Conservation (phyloP, 2,797 vertebrate species). For the Bucorvus abyssinicus region DNA sequence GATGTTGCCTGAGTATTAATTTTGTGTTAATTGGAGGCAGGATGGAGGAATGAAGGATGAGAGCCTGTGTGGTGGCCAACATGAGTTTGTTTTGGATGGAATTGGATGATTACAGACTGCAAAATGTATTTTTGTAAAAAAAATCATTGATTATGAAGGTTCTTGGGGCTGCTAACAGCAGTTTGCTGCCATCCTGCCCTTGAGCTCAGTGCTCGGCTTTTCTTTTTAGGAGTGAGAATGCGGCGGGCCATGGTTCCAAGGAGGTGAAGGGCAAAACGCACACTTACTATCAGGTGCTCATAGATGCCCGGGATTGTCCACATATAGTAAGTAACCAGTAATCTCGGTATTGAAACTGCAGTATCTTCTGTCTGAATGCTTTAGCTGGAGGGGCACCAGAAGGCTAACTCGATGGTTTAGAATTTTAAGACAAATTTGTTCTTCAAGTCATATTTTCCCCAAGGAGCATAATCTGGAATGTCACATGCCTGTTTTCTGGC, state of each 20-base stretch:
- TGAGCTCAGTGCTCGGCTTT: not conserved
- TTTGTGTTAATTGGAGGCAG: not conserved
- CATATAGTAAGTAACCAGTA: constrained; percentile 89
- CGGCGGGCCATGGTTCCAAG: constrained; percentile 87
- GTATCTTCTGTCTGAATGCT: not conserved
- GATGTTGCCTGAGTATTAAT: not conserved
- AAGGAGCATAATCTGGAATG: not conserved
- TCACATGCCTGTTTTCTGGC: not conserved
- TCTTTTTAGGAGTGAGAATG: constrained; percentile 80
- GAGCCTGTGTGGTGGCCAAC: not conserved
- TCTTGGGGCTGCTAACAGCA: not conserved
- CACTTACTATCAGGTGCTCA: constrained; percentile 96
- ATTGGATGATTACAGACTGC: not conserved
- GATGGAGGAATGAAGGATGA: not conserved
- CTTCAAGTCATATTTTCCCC: not conserved
- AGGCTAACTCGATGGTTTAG: not conserved
- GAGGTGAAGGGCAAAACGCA: constrained; percentile 98
- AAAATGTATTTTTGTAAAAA: not conserved
- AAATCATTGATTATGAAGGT: not conserved
- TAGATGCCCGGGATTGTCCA: constrained; percentile 95
- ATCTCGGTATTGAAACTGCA: not conserved
- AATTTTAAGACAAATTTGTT: not conserved
- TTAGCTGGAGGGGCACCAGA: not conserved
- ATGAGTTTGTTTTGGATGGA: not conserved
- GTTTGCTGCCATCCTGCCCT: not conserved